Conservation (phyloP, 1,140 invertebrate genomes). For the Halesus radiatus region DNA sequence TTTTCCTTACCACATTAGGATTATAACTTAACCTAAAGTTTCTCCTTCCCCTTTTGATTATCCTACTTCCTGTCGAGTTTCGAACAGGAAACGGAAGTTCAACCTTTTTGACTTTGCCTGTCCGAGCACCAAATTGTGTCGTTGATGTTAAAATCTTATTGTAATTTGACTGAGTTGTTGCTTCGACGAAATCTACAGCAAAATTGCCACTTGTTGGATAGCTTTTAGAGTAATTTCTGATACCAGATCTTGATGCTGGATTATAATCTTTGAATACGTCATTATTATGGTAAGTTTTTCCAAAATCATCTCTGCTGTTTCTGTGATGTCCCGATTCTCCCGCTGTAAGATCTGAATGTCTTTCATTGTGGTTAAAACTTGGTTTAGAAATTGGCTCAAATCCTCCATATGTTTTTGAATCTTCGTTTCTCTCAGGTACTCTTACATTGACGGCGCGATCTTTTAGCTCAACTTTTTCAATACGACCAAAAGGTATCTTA, state of each 20-base stretch:
- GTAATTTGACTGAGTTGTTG: conserved; percentile 4
- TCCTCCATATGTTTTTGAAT: background rate
- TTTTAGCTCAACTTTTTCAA: conserved; percentile 54
- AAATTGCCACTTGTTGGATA: background rate
- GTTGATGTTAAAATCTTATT: background rate
- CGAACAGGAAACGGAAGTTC: conserved; percentile 41
- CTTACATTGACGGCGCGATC: conserved; percentile 50
- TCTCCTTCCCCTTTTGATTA: conserved; percentile 51
- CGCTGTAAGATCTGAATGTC: background rate
- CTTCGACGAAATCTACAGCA: background rate
- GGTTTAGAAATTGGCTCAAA: conserved; percentile 23
- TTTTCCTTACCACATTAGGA: conserved; percentile 51
- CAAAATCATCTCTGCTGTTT: background rate
- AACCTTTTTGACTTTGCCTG: conserved; percentile 50
- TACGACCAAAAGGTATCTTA: conserved; percentile 45
- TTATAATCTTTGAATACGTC: conserved; percentile 27
- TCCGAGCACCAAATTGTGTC: conserved; percentile 48
- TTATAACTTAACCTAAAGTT: conserved; percentile 53
- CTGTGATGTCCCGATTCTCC: background rate
- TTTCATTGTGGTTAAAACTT: background rate
- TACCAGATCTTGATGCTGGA: background rate
- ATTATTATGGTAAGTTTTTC: conserved; percentile 14
- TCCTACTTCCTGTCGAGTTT: conserved; percentile 11
- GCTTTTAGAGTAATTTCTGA: background rate
- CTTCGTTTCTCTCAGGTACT: conserved; percentile 30